phyloP scores from a whole-genome alignment of 2,113 vertebrate genomes.

The Sisor rabdophorus region DNA sequence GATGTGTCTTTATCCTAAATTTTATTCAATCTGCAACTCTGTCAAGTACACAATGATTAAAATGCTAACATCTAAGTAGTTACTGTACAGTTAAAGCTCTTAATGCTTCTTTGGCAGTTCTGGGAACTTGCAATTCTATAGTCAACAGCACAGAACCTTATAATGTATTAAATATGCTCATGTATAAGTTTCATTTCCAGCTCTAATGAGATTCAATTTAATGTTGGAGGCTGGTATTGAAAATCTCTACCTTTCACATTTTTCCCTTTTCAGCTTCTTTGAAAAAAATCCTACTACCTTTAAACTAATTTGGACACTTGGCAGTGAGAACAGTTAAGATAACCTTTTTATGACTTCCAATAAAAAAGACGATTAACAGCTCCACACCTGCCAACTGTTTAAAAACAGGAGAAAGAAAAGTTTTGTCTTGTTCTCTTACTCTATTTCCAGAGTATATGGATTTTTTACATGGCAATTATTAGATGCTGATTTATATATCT shows the following conservation, averaged over 20 bases:
- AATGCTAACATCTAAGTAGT: background rate
- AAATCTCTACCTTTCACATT: slow-evolving; percentile 17
- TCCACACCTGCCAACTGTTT: slow-evolving; percentile 20
- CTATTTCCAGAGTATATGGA: background rate
- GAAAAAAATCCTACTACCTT: too few species aligned
- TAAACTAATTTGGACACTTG: background rate
- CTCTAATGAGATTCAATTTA: too few species aligned
- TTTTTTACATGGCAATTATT: slow-evolving; percentile 30
- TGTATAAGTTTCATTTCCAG: background rate
- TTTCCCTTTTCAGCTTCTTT: background rate
- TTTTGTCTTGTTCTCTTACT: slow-evolving; percentile 3
- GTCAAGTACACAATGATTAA: too few species aligned
- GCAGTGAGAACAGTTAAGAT: slow-evolving; percentile 27
- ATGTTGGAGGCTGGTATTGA: background rate
- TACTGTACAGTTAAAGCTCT: background rate
- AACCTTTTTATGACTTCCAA: slow-evolving; percentile 32
- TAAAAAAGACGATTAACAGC: slow-evolving; percentile 47
- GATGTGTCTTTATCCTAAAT: background rate
- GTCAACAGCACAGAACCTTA: background rate
- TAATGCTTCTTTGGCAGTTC: background rate
- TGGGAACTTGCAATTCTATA: background rate
- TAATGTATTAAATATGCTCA: background rate
- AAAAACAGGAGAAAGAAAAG: background rate
- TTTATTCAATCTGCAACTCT: background rate
- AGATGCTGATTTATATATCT: slow-evolving; percentile 26